Conservation (phyloP, 2,888 invertebrate species). For the Amorpha juglandis region DNA sequence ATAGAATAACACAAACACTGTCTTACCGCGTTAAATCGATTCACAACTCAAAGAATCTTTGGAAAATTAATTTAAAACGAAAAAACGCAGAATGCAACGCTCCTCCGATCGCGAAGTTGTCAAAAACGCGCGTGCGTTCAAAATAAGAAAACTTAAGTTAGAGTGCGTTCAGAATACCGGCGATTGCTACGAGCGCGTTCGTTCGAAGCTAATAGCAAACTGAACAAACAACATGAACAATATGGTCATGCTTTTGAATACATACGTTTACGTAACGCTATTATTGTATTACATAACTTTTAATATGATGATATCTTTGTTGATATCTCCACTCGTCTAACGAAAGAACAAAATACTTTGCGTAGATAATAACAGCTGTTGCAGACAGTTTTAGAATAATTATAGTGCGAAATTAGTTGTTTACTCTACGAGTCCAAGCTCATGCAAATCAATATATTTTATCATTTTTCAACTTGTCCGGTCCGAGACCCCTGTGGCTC, state of each 20-base stretch:
- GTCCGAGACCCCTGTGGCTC: too few species aligned
- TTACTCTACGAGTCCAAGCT: too few species aligned
- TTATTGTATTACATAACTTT: constrained; percentile 18
- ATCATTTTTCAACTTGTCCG: too few species aligned
- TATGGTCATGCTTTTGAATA: constrained; percentile 9
- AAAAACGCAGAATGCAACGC: constrained; percentile 7
- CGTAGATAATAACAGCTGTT: too few species aligned
- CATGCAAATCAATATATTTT: too few species aligned
- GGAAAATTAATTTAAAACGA: constrained; percentile 11
- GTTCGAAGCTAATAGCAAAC: constrained; percentile 31
- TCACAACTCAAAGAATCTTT: constrained; percentile 38
- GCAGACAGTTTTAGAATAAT: too few species aligned
- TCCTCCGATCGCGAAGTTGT: constrained; percentile 45
- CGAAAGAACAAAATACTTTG: constrained; percentile 9
- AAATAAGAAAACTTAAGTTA: constrained; percentile 41
- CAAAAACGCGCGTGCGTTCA: constrained; percentile 57
- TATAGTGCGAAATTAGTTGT: too few species aligned
- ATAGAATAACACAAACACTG: constrained; percentile 52
- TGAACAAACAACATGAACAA: constrained; percentile 25
- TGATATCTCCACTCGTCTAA: constrained; percentile 16
- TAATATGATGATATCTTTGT: background rate
- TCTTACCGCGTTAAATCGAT: constrained; percentile 37
- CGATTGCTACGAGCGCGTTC: constrained; percentile 31
- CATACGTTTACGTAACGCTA: constrained; percentile 1
- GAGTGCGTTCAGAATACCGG: constrained; percentile 40